Base-by-base conservation (phyloP, 2,797 vertebrate genomes). In the Poeciliopsis paucimaculata region DNA sequence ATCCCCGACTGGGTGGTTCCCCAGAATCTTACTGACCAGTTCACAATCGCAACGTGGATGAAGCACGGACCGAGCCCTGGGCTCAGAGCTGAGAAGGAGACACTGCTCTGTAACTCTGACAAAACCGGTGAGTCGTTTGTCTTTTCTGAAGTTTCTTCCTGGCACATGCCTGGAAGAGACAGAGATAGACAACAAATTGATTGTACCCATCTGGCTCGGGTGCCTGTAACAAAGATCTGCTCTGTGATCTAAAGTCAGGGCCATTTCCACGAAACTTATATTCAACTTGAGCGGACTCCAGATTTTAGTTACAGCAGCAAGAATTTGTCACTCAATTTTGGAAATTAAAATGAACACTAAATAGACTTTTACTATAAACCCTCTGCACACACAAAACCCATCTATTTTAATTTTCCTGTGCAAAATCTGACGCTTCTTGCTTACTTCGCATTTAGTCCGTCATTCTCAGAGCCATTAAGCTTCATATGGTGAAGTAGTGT, bases 1-100 rank as follows among this genome's bases (percentile, higher is more conserved):
- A 97, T 99, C 77, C 98, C 98, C 0, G 98, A 98, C 73, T 96
- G 96, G 90, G 97, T 98, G 88, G 97, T 98, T 49, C 97, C 97
- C 0, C 98, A 98, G 95, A 99, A 99, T 91, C 95, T 99, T 88
- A 98, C 97, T 0, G 97, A 99, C 90, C 97, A 99, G 84, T 99
- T 99, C 94, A 99, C 97, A 76, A 97, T 99, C 80, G 96, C 96
- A 13, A 96, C 98, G 73, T 99, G 98, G 98, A 99, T 99, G 98
- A 98, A 97, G 84, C 98, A 99, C 0, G 98, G 98, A 1, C 98
- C 98, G 66, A 99, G 97, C 89, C 97, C 97, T 0, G 98, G 98
- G 1, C 92, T 98, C 88, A 95, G 98, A 87, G 98, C 97, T 0
- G 98, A 99, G 91, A 99, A 99, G 85, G 98, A 99, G 92, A 99